A percentile compares a stretch with the other conserved stretches of the same genome.
phyloP scores from a whole-genome alignment of 2,113 vertebrate genomes.

The Clarias magur region DNA sequence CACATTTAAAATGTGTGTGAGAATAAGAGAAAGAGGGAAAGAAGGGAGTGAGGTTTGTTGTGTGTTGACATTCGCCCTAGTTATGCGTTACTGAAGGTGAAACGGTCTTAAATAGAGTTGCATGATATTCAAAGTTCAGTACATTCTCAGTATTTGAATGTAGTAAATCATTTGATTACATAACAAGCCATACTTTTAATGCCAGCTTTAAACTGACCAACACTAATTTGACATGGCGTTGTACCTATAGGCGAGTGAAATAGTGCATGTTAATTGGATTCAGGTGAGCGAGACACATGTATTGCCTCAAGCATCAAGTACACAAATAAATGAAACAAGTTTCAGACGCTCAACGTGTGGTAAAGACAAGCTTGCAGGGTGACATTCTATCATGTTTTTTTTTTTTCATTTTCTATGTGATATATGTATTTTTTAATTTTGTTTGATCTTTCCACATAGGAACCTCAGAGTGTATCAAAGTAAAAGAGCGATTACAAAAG shows the following conservation, averaged over 20 bases:
- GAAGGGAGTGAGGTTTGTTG: conserved; percentile 57
- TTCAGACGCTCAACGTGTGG: not conserved
- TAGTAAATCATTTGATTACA: not conserved
- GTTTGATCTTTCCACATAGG: not conserved
- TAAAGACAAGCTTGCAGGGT: not conserved
- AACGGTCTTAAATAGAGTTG: not conserved
- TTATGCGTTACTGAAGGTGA: conserved; percentile 44
- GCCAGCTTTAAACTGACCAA: not conserved
- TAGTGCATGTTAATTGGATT: not conserved
- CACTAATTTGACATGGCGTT: not conserved
- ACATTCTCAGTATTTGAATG: not conserved
- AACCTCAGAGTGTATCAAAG: not conserved
- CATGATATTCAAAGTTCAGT: not conserved
- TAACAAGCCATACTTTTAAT: not conserved
- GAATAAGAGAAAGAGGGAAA: conserved; percentile 6
- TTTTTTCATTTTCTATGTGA: not conserved
- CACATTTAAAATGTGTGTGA: conserved; percentile 48
- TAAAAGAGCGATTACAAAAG: not conserved
- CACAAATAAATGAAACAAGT: not conserved
- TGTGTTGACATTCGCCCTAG: conserved; percentile 71
- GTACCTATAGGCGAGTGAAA: not conserved
- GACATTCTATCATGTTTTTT: not conserved
- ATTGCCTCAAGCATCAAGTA: not conserved
- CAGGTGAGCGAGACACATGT: not conserved
- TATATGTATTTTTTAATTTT: not conserved